phyloP scores from a whole-genome alignment of 2,888 invertebrate species.

The Dorcus hopei region DNA sequence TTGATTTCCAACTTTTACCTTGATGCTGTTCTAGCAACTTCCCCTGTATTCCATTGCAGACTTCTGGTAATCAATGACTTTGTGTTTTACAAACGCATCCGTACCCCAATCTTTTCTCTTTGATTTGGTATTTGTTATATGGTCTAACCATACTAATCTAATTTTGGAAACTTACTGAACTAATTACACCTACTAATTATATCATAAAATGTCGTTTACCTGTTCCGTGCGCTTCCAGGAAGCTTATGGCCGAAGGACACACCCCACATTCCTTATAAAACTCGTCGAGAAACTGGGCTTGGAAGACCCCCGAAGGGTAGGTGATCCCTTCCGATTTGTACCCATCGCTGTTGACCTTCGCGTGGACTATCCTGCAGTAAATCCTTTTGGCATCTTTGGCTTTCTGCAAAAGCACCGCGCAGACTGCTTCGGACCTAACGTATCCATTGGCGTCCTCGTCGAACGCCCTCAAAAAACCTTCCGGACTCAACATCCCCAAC shows the following conservation, averaged over 20 bases:
- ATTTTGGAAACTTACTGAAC: not conserved
- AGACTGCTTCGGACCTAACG: slow-evolving; percentile 75
- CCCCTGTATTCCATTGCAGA: too few species aligned
- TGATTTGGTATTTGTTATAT: too few species aligned
- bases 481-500: slow-evolving; percentile 75
- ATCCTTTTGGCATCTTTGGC: slow-evolving; percentile 51
- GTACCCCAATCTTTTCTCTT: too few species aligned
- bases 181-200: not conserved
- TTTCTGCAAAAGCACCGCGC: slow-evolving; percentile 70
- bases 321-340: slow-evolving; percentile 46
- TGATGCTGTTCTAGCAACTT: too few species aligned
- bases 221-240: slow-evolving; percentile 86
- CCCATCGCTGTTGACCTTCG: slow-evolving; percentile 41
- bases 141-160: too few species aligned
- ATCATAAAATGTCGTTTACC: slow-evolving; percentile 39
- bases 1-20: too few species aligned
- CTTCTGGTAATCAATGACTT: too few species aligned
- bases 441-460: slow-evolving; percentile 83
- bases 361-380: slow-evolving; percentile 46
- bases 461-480: slow-evolving; percentile 88
- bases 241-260: slow-evolving; percentile 67
- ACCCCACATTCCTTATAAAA: slow-evolving; percentile 69
- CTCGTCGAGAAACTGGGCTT: slow-evolving; percentile 59
- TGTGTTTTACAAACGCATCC: too few species aligned
- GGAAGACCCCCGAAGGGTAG: slow-evolving; percentile 51